These are phyloP conservation scores for Cyprinodon tularosa DNA, from an alignment of 2,113 vertebrate genomes.

Conservation along the genomic window DNA sequence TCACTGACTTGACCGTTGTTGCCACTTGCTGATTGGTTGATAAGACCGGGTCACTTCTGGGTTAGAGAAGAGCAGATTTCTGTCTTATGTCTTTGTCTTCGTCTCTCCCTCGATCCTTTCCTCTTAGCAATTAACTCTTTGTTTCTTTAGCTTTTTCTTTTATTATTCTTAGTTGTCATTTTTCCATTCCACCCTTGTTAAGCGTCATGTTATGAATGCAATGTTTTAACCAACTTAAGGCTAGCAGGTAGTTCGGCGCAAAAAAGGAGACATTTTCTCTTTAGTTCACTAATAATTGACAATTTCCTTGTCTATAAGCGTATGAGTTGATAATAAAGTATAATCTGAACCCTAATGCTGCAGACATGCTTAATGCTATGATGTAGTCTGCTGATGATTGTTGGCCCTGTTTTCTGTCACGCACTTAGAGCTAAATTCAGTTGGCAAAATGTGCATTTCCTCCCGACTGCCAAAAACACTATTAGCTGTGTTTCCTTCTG, in stretches of 20 bases:
- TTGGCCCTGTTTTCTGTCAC: conserved; percentile 12
- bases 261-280: conserved; percentile 1
- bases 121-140: conserved; percentile 26
- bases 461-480: conserved; percentile 53
- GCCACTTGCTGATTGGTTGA: conserved; percentile 23
- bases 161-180: conserved; percentile 12
- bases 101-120: conserved; percentile 23
- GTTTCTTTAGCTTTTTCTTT: background rate
- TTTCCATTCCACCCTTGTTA: conserved; percentile 22
- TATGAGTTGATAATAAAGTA: conserved; percentile 69
- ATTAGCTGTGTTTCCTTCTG: conserved; percentile 44
- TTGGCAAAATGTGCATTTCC: conserved; percentile 34
- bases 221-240: conserved; percentile 47
- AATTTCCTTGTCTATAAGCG: conserved; percentile 44
- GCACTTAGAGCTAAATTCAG: conserved; percentile 9
- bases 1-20: conserved; percentile 48
- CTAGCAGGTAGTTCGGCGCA: conserved; percentile 42
- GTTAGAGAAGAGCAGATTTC: conserved; percentile 42
- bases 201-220: conserved; percentile 59
- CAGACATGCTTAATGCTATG: conserved; percentile 7
- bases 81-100: conserved; percentile 53
- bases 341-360: conserved; percentile 9
- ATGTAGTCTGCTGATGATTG: conserved; percentile 22
- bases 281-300: conserved; percentile 25
- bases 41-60: conserved; percentile 39